A percentile compares a stretch with the other conserved stretches of the same genome.
Evolutionary conservation across 1,140 invertebrate species (phyloP).

Genomic region (Glomeris maerens): DNA sequence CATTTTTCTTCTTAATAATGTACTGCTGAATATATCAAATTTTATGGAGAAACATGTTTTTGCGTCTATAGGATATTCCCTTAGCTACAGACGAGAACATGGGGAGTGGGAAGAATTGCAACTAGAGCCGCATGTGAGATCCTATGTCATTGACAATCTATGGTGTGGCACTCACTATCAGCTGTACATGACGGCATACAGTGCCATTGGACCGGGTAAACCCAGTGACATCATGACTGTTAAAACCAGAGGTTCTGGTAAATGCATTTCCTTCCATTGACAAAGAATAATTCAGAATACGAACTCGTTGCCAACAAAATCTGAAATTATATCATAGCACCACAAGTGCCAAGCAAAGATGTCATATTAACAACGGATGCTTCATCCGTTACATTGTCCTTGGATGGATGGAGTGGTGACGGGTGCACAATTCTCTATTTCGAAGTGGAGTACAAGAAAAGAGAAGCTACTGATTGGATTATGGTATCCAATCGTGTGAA

Average conservation of each 20-base stretch:
- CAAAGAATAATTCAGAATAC: too few relatives aligned
- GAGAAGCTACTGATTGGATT: slow-evolving; percentile 41
- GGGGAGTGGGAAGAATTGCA: slow-evolving; percentile 61
- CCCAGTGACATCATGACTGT: slow-evolving; percentile 7
- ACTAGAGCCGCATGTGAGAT: slow-evolving; percentile 38
- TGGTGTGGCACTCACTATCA: slow-evolving; percentile 84
- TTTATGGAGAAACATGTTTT: too few relatives aligned
- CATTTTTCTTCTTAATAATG: too few relatives aligned
- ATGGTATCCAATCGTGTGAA: slow-evolving; percentile 35
- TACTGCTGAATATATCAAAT: too few relatives aligned
- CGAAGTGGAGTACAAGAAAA: slow-evolving; percentile 48
- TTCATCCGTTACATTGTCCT: slow-evolving; percentile 46
- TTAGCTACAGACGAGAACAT: slow-evolving; percentile 83
- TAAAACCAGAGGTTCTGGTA: slow-evolving; percentile 10
- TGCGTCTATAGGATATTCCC: slow-evolving; percentile 54
- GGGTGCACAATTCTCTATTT: slow-evolving; percentile 48
- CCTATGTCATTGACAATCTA: slow-evolving; percentile 69
- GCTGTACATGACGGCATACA: slow-evolving; percentile 78
- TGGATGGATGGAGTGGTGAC: slow-evolving; percentile 65
- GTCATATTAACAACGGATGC: neutral
- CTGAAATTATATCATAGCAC: too few relatives aligned
- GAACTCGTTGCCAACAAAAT: too few relatives aligned
- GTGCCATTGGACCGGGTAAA: slow-evolving; percentile 30
- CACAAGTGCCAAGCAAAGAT: neutral
- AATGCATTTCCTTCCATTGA: too few relatives aligned